Percentiles rank a stretch among this genome's conserved stretches.
These are phyloP conservation scores for Urocynchramus pylzowi DNA, from an alignment of 2,113 vertebrate genomes.

Conservation along the genomic window DNA sequence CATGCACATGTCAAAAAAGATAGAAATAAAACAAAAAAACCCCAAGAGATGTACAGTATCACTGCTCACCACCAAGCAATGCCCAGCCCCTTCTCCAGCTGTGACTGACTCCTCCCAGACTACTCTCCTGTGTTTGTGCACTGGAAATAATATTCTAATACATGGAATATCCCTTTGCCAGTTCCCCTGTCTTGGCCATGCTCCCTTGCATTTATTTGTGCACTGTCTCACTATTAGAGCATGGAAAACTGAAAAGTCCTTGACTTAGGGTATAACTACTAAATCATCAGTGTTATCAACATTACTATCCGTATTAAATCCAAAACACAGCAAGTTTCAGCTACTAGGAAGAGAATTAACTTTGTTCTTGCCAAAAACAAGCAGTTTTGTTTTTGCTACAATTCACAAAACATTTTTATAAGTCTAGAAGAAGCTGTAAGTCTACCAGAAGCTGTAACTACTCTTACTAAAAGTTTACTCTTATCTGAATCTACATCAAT, in stretches of 20 bases:
- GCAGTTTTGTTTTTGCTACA: neutral
- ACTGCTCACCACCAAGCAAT: neutral
- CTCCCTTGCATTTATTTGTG: neutral
- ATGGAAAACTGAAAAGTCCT: neutral
- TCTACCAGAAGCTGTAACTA: neutral
- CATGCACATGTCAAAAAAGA: neutral
- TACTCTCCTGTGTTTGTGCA: neutral
- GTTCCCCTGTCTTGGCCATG: neutral
- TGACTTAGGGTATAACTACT: neutral
- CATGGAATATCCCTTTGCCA: neutral
- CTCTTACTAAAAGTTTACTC: neutral
- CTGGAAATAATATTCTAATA: neutral
- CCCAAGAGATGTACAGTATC: neutral
- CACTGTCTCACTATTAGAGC: neutral
- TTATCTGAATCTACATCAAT: neutral
- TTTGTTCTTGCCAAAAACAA: neutral
- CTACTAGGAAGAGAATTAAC: neutral
- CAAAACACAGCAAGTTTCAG: neutral
- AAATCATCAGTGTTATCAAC: neutral
- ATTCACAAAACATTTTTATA: neutral
- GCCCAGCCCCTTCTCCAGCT: neutral
- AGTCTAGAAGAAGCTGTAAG: no score
- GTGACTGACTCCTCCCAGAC: neutral
- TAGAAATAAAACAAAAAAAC: neutral
- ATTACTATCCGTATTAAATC: neutral